These are phyloP conservation scores for Stomatorhinus ivindoensis DNA, from an alignment of 2,113 vertebrate genomes.

Conservation along the genomic window DNA sequence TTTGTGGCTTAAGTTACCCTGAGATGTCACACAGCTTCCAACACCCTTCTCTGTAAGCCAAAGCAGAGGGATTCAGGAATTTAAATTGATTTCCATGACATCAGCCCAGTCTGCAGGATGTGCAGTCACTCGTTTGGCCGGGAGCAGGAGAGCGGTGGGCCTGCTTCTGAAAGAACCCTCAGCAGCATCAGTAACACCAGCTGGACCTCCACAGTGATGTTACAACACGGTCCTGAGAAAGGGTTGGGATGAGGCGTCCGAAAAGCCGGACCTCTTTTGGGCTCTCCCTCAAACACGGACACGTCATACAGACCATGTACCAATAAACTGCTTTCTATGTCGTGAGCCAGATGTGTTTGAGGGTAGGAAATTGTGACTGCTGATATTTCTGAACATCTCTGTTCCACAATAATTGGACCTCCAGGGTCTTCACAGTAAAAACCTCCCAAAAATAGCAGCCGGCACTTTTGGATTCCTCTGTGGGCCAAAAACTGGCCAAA, in stretches of 20 bases:
- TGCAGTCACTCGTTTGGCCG: background rate
- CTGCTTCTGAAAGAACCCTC: background rate
- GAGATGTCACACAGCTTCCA: background rate
- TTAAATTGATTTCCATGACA: slow-evolving; percentile 13
- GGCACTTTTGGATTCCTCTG: background rate
- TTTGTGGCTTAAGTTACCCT: background rate
- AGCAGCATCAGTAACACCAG: background rate
- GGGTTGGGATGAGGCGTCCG: background rate
- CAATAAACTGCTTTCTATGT: background rate
- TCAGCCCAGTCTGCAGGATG: background rate
- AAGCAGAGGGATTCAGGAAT: background rate
- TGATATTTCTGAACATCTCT: slow-evolving; percentile 7
- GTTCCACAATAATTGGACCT: background rate
- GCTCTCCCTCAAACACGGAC: background rate
- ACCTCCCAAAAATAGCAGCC: too few relatives aligned
- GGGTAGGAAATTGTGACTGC: background rate
- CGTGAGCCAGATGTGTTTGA: background rate
- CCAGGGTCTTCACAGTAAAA: slow-evolving; percentile 3
- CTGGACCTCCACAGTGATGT: background rate
- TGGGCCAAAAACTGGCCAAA: background rate
- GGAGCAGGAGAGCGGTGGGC: background rate
- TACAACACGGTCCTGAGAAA: background rate
- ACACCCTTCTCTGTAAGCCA: background rate
- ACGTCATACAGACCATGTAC: background rate
- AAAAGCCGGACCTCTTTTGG: background rate